Evolutionary conservation across 1,140 invertebrate genomes (phyloP).

Genomic region (Oscheius sp.): DNA sequence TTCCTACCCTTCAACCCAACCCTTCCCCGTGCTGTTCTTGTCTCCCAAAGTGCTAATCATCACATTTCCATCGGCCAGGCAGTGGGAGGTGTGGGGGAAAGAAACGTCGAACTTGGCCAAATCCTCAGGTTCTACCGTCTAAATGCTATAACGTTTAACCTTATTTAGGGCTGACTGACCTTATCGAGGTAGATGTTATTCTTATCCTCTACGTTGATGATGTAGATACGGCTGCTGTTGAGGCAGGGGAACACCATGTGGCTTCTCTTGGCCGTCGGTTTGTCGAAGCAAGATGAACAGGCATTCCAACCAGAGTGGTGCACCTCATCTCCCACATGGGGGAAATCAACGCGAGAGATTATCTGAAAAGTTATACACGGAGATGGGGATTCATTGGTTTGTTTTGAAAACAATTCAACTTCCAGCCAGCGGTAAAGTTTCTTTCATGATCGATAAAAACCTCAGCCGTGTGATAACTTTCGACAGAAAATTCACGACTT

Average conservation of each 20-base stretch:
- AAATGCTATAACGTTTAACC: neutral
- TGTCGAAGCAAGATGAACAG: slow-evolving; percentile 81
- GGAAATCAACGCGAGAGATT: slow-evolving; percentile 77
- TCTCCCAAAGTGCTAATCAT: slow-evolving; percentile 93
- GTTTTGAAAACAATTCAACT: too few species aligned
- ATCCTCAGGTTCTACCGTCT: slow-evolving; percentile 67
- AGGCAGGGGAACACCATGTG: slow-evolving; percentile 79
- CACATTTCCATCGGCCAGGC: slow-evolving; percentile 81
- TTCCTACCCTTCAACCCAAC: slow-evolving; percentile 51
- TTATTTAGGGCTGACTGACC: slow-evolving; percentile 61
- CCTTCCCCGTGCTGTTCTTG: slow-evolving; percentile 71
- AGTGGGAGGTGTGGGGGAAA: slow-evolving; percentile 88
- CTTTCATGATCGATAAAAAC: too few species aligned
- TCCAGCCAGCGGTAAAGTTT: slow-evolving; percentile 20
- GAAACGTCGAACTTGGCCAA: slow-evolving; percentile 73
- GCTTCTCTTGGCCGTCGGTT: slow-evolving; percentile 68
- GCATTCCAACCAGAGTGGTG: slow-evolving; percentile 95
- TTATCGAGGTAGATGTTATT: slow-evolving; percentile 70
- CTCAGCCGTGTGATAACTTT: too few species aligned
- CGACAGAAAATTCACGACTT: too few species aligned
- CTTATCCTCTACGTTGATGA: slow-evolving; percentile 76
- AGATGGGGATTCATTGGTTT: too few species aligned
- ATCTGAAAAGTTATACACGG: slow-evolving; percentile 75
- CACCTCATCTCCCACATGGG: slow-evolving; percentile 79
- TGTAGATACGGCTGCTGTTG: slow-evolving; percentile 78